Evolutionary conservation across 2,888 invertebrate species (phyloP).

Genomic region (Plemyria rubiginata): DNA sequence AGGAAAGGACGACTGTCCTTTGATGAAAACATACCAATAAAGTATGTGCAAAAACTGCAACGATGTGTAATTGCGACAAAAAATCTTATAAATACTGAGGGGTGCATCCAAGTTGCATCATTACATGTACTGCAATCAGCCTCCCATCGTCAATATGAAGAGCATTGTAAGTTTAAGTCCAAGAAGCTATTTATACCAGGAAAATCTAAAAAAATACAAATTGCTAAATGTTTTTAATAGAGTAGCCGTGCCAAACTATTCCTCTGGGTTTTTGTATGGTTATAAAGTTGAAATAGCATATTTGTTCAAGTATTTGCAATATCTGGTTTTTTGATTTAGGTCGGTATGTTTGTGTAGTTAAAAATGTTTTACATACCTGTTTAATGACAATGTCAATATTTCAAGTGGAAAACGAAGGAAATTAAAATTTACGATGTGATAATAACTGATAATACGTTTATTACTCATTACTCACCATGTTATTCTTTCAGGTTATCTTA

Average conservation of each 20-base stretch:
- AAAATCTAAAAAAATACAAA: neutral
- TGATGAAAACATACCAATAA: conserved; percentile 68
- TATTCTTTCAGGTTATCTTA: conserved; percentile 50
- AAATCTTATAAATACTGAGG: conserved; percentile 79
- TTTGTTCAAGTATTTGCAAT: neutral
- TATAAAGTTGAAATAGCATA: neutral
- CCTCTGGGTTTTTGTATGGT: neutral
- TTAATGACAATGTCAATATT: neutral
- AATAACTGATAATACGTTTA: neutral
- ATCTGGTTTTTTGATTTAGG: neutral
- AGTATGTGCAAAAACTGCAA: conserved; percentile 64
- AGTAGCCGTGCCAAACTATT: neutral
- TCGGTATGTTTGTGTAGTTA: neutral
- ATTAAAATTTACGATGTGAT: neutral
- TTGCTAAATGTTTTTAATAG: neutral
- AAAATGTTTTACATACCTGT: neutral
- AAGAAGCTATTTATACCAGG: neutral
- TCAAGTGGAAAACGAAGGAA: neutral
- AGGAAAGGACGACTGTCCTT: conserved; percentile 59
- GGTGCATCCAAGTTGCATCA: conserved; percentile 77
- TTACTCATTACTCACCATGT: neutral
- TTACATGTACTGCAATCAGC: conserved; percentile 56
- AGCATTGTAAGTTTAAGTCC: conserved; percentile 68
- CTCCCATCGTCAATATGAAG: conserved; percentile 65
- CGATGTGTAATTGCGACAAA: conserved; percentile 73